Percentiles rank a stretch among this genome's conserved stretches.
These are phyloP conservation scores for Nesoenas mayeri DNA, from an alignment of 2,113 vertebrate species.

Conservation along the genomic window DNA sequence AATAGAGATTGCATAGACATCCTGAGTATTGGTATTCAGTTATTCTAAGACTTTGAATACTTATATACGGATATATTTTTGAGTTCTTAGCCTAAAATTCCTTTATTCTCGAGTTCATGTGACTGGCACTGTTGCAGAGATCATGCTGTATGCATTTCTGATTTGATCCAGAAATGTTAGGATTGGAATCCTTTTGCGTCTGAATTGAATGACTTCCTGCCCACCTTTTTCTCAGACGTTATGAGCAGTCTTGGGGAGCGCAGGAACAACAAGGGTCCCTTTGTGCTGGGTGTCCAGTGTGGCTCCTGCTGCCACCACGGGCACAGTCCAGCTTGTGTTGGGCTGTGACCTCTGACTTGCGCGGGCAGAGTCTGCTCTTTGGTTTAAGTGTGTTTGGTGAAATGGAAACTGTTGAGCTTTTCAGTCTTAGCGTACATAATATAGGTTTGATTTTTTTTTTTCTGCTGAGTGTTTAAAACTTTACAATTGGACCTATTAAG, in stretches of 20 bases:
- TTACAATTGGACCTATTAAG: not conserved
- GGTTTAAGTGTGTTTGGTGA: not conserved
- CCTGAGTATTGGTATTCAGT: not conserved
- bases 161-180: not conserved
- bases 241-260: not conserved
- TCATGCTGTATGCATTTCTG: not conserved
- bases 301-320: not conserved
- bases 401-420: not conserved
- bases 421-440: fast-evolving
- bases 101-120: not conserved
- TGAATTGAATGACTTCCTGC: constrained; percentile 4
- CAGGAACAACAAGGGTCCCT: not conserved
- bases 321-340: not conserved
- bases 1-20: not conserved
- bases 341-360: not conserved
- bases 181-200: not conserved
- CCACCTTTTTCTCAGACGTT: constrained; percentile 22
- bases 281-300: not conserved
- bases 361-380: not conserved
- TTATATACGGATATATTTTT: not conserved
- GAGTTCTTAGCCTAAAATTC: not conserved
- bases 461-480: not conserved
- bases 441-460: not conserved
- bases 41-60: not conserved
- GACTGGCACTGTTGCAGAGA: not conserved